These are phyloP conservation scores for Trachelipus rathkii DNA, from an alignment of 1,140 invertebrate species.

Conservation along the genomic window DNA sequence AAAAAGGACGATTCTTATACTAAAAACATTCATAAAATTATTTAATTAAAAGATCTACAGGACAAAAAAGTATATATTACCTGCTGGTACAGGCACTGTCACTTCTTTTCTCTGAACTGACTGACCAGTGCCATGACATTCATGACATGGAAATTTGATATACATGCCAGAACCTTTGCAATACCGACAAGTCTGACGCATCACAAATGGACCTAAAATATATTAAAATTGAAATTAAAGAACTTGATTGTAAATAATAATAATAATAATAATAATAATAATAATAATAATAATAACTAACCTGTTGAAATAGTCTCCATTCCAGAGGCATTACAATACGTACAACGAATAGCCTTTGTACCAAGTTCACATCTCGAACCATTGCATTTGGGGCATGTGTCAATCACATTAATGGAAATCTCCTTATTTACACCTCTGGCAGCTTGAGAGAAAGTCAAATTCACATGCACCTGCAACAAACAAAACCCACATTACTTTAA, in stretches of 20 bases:
- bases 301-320: conserved; percentile 83
- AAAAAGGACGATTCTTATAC: too few relatives aligned
- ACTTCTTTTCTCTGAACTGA: conserved; percentile 84
- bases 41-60: too few relatives aligned
- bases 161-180: conserved; percentile 82
- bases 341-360: conserved; percentile 78
- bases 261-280: too few relatives aligned
- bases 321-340: conserved; percentile 94
- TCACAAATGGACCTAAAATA: conserved; percentile 82
- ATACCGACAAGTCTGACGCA: conserved; percentile 89
- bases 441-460: conserved; percentile 90
- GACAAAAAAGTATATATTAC: conserved; percentile 50
- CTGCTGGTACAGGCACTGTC: conserved; percentile 92
- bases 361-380: conserved; percentile 82
- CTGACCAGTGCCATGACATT: conserved; percentile 90
- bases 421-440: conserved; percentile 94
- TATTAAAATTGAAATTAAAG: conserved; percentile 21
- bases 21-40: too few relatives aligned
- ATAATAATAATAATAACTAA: conserved; percentile 25
- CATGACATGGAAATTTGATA: conserved; percentile 85
- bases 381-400: conserved; percentile 83
- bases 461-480: conserved; percentile 66
- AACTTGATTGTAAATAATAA: too few relatives aligned
- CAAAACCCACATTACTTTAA: conserved; percentile 11
- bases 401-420: conserved; percentile 83